Evolutionary conservation across 2,797 vertebrate species (phyloP).

Genomic region (Falco berigora): DNA sequence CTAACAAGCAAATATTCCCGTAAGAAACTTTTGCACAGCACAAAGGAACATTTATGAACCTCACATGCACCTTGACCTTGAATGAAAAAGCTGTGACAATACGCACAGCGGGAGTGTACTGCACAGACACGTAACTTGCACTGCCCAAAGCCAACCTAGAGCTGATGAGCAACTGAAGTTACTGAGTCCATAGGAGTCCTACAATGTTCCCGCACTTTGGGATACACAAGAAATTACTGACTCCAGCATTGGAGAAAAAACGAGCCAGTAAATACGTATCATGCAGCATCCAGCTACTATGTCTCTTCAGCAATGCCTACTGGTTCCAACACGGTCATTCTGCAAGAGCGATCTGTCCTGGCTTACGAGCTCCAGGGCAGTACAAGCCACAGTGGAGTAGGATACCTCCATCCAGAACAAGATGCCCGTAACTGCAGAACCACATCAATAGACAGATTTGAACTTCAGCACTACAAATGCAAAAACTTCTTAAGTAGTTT

Average conservation of each 20-base stretch:
- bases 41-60: not conserved
- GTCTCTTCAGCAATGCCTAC: fast-evolving
- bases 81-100: not conserved
- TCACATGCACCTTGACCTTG: not conserved
- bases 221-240: not conserved
- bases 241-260: not conserved
- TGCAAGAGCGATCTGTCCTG: not conserved
- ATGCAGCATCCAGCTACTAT: fast-evolving
- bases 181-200: not conserved
- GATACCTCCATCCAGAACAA: not conserved
- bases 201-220: not conserved
- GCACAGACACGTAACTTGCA: not conserved
- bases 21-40: not conserved
- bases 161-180: not conserved
- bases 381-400: not conserved
- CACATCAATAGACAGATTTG: not conserved
- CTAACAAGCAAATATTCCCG: not conserved
- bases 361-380: not conserved
- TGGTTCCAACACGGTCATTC: not conserved
- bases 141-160: not conserved
- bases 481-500: not conserved
- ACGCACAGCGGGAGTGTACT: not conserved
- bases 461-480: not conserved
- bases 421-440: not conserved
- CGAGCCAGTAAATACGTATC: not conserved